Evolutionary conservation across 2,888 invertebrate species (phyloP).

Genomic region (Oegoconia quadripuncta): DNA sequence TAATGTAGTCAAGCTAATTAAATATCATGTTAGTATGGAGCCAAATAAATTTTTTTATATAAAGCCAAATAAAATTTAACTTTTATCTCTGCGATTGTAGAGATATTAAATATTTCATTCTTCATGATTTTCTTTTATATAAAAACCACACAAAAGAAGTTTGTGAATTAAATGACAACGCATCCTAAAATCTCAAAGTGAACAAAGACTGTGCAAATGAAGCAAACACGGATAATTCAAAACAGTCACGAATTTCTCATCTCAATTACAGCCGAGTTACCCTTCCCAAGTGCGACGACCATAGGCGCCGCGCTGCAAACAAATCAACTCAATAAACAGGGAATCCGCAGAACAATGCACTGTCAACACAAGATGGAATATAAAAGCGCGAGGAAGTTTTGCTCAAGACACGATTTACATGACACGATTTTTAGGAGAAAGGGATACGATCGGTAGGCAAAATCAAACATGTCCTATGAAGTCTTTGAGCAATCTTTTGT

Average conservation of each 20-base stretch:
- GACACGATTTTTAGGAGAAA: too few species aligned
- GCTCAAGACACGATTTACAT: constrained; percentile 39
- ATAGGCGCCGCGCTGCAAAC: constrained; percentile 60
- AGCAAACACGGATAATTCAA: constrained; percentile 9
- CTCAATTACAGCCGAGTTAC: constrained; percentile 54
- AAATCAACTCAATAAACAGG: constrained; percentile 69
- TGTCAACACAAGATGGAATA: constrained; percentile 72
- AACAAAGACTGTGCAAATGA: constrained; percentile 8
- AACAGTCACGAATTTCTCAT: constrained; percentile 32
- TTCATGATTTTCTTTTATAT: too few species aligned
- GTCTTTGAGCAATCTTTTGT: too few species aligned
- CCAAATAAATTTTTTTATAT: too few species aligned
- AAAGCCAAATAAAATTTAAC: too few species aligned
- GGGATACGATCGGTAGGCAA: too few species aligned
- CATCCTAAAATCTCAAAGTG: not conserved
- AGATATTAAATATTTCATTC: too few species aligned
- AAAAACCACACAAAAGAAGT: too few species aligned
- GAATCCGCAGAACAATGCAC: constrained; percentile 62
- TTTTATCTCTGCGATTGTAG: too few species aligned
- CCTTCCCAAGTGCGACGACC: constrained; percentile 31
- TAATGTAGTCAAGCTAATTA: too few species aligned
- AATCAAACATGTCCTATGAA: too few species aligned
- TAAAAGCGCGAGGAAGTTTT: constrained; percentile 57
- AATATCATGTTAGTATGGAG: too few species aligned
- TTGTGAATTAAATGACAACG: not conserved